Percentiles rank a stretch among this genome's conserved stretches.
These are phyloP conservation scores for Ormyrus pomaceus DNA, from an alignment of 2,888 invertebrate species.

Conservation along the genomic window DNA sequence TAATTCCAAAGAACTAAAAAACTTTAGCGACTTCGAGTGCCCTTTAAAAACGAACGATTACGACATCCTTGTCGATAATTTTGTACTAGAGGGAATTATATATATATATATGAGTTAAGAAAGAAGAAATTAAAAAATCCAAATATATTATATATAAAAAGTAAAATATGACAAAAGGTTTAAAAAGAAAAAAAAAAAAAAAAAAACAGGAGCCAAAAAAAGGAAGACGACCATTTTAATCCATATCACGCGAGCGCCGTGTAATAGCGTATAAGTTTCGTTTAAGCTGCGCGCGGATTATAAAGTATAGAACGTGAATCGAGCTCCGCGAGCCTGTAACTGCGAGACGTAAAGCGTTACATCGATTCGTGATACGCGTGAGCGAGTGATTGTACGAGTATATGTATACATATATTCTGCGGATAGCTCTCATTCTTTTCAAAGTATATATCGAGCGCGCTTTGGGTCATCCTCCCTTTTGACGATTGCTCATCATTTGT, in stretches of 20 bases:
- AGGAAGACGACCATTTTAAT: constrained; percentile 59
- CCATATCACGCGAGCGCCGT: constrained; percentile 60
- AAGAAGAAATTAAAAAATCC: constrained; percentile 5
- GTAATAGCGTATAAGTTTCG: constrained; percentile 39
- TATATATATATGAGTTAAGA: constrained; percentile 21
- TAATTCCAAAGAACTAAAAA: constrained; percentile 30
- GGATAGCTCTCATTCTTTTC: constrained; percentile 15
- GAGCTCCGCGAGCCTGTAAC: constrained; percentile 26
- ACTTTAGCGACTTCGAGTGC: constrained; percentile 53
- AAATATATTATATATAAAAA: constrained; percentile 10
- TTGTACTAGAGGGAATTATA: constrained; percentile 60
- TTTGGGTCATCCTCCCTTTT: constrained; percentile 14
- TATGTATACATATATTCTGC: background rate
- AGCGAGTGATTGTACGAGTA: constrained; percentile 30
- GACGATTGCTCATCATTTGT: constrained; percentile 18
- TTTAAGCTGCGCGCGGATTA: constrained; percentile 38
- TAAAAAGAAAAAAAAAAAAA: background rate
- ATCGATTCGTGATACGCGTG: constrained; percentile 20
- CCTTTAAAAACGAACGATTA: constrained; percentile 53
- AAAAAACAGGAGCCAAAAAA: constrained; percentile 15
- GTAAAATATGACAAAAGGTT: constrained; percentile 8
- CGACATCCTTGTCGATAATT: constrained; percentile 58
- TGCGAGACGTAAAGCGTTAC: constrained; percentile 29
- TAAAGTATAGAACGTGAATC: constrained; percentile 33
- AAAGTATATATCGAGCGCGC: background rate